Conservation (phyloP, 2,113 vertebrate species). For the Herpailurus yagouaroundi region DNA sequence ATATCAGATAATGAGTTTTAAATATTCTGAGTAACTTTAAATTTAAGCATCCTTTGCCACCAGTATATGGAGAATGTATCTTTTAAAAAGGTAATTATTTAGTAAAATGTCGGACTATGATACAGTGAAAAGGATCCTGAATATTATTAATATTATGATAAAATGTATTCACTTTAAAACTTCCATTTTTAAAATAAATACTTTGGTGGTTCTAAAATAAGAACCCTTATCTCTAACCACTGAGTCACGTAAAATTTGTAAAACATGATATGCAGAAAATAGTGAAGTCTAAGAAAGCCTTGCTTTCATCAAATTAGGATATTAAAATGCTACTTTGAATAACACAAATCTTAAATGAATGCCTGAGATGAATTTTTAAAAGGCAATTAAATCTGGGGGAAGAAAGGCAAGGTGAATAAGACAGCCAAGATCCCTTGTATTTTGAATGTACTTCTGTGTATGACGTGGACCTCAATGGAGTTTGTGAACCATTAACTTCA, state of each 20-base stretch:
- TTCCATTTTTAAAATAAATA: conserved; percentile 43
- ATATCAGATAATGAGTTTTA: not conserved
- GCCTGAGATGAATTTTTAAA: conserved; percentile 16
- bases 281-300: not conserved
- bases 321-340: conserved; percentile 35
- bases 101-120: not conserved
- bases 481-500: conserved; percentile 48
- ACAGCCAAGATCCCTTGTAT: not conserved
- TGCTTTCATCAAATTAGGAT: not conserved
- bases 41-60: not conserved
- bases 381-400: conserved; percentile 33
- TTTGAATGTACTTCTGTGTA: not conserved
- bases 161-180: not conserved
- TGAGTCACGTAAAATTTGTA: not conserved
- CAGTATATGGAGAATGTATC: not conserved
- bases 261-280: conserved; percentile 13
- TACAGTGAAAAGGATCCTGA: not conserved
- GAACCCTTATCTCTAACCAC: not conserved
- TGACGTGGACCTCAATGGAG: conserved; percentile 23
- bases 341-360: not conserved
- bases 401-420: not conserved
- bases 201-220: not conserved
- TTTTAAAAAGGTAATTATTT: not conserved
- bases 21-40: not conserved
- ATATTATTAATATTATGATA: not conserved